A percentile compares a stretch with the other conserved stretches of the same genome.
Evolutionary conservation across 2,113 vertebrate species (phyloP).

Genomic region (Ailuropoda melanoleuca): DNA sequence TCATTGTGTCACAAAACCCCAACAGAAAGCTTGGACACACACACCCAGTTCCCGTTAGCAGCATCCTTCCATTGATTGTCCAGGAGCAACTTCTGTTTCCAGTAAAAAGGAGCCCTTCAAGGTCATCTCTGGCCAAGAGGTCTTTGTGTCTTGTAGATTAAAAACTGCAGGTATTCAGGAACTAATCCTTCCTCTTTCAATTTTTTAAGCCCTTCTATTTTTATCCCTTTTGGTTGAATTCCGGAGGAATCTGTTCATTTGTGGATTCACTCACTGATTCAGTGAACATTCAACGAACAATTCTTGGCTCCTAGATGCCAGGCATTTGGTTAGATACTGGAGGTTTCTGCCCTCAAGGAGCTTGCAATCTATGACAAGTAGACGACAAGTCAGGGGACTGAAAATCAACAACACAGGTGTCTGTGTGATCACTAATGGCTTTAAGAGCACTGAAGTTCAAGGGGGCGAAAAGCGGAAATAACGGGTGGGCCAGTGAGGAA

Average conservation of each 20-base stretch:
- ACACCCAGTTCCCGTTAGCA: not conserved
- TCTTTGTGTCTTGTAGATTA: not conserved
- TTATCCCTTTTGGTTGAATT: not conserved
- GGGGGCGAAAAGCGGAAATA: not conserved
- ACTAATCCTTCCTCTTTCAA: not conserved
- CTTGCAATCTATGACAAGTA: not conserved
- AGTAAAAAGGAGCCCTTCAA: not conserved
- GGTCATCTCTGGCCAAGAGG: not conserved
- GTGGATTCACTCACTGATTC: not conserved
- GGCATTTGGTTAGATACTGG: not conserved
- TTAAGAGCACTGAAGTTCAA: not conserved
- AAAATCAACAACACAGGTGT: not conserved
- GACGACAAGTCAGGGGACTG: not conserved
- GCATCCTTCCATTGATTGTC: not conserved
- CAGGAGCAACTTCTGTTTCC: not conserved
- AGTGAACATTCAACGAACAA: not conserved
- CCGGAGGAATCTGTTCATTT: not conserved
- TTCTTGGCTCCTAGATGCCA: not conserved
- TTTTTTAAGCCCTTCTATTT: not conserved
- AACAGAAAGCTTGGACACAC: not conserved
- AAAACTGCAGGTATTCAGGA: not conserved
- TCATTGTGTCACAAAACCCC: not conserved
- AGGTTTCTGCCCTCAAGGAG: not conserved
- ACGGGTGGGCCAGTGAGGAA: not conserved
- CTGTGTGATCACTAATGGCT: not conserved